Base-by-base conservation (phyloP, 1,140 invertebrate genomes). In the Cheumatopsyche charites region DNA sequence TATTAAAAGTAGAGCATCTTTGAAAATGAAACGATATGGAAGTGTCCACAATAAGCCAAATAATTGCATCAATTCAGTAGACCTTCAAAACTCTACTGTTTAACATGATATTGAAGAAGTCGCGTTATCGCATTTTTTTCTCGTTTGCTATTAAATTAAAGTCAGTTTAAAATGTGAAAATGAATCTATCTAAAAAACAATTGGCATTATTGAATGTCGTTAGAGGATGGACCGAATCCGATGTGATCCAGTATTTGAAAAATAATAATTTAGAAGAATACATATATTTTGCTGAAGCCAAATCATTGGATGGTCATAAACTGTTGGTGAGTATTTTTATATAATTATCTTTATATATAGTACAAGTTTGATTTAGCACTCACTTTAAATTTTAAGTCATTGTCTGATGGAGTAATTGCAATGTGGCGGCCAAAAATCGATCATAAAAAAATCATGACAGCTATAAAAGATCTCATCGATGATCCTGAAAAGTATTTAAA, bases 371-470 rank as follows among this genome's bases (percentile, higher is more conserved):
- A n/a, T n/a, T n/a, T n/a, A n/a, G n/a, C n/a, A n/a, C n/a, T n/a
- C n/a, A 6, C 6, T 19, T 52, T 42, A 42, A 42, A 42, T 52
- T 7, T 7, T 7, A 78, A 84, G 83, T 77, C 80, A 67, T 74
- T 82, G 63, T 80, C 81, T 7, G 81, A 83, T 77, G 82, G 80
- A 45, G 75, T 81, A 11, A 78, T 84, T 11, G 81, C 83, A 58
- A 73, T 82, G 71, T 82, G 81, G 82, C 75, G 78, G 62, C 80
- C 82, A 36, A 82, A 78, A 77, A 71, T 76, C 21, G 78, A 83
- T 43, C 79, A 79, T 7, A 81, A 80, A 70, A 81, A 81, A 76
- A 79, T 84, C 36, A 79, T 83, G 42, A 52, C 26, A 36, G 80
- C 82, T 61, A 78, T 82, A 42, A 73, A 81, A 75, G 78, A 83